Evolutionary conservation across 2,888 invertebrate species (phyloP), one percentile per base, ranked within the genome.

Genomic region (Microchrysa polita): DNA sequence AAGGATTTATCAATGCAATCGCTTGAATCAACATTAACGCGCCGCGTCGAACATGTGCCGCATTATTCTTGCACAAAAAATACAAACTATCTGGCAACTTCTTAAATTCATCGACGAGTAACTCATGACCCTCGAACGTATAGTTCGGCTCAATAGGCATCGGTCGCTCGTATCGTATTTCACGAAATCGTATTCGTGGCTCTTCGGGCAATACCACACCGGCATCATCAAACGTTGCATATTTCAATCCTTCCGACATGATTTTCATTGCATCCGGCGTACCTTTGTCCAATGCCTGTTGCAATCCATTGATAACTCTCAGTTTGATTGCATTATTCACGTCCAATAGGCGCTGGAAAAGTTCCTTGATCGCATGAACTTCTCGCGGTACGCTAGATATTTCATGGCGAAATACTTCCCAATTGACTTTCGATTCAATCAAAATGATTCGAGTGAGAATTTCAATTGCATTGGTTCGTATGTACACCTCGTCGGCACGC

Each of bases 371-470:
- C 0, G 83, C 78, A 9, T 77, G 74, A 20, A 83, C 81, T 78
- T 84, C 84, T 0, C 84, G 80, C 2, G 84, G 84, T 42, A 80
- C 82, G 7, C 80, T 80, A 1, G 82, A 83, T 0, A 84, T 80
- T 77, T 84, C 82, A 63, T 84, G 80, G 0, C 82, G 81, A 76
- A 84, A 84, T 74, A 84, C 78, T 75, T 81, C 80, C 84, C 84
- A 84, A 74, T 83, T 80, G 10, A 84, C 84, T 23, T 80, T 78
- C 0, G 83, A 81, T 69, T 83, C 82, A 5, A 81, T 74, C 59
- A 81, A 78, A 14, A 83, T 73, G 44, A 84, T 81, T 12, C 81
- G 79, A 5, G 80, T 79, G 9, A 83, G 79, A 0, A 84, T 77
- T 18, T 84, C 84, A 1, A 82, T 78, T 1, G 82, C 79, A 52